Evolutionary conservation across 2,113 vertebrate species (phyloP), one percentile per base, ranked within the genome.

Genomic region (Sitta europaea): DNA sequence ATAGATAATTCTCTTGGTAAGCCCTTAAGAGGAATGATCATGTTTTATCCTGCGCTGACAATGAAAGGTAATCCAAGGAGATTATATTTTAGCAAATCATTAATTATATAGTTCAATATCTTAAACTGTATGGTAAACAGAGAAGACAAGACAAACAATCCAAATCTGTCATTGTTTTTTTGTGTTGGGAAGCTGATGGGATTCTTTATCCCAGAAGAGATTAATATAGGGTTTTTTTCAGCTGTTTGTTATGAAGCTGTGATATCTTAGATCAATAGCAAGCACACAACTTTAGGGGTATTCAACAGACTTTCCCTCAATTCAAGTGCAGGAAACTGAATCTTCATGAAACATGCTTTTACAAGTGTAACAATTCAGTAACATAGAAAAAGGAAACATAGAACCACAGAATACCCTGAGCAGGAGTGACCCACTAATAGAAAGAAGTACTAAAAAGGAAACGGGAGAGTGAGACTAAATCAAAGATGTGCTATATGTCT

Each of bases 31-130:
- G 80, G 47, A 82, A 92, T 73, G 78, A 76, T 58, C 72, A 71
- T 93, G 76, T 94, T 97, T 95, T 84, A 78, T 91, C 68, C 81
- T 91, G 55, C 78, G 86, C 40, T 86, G 94, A 95, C 65, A 97
- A 84, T 42, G 65, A 88, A 90, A 89, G 73, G 68, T 97, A 94
- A 95, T 95, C 80, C 73, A 87, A 57, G 55, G 59, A 76, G 85
- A 92, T 94, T 95, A 63, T 92, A 82, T 88, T 96, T 96, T 66
- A 96, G 61, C 54, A 73, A 92, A 89, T 73, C 79, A 95, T 97
- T 94, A 94, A 93, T 94, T 88, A 96, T 75, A 47, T 31, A 73
- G 48, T 82, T 92, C 85, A 96, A 78, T 88, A 91, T 68, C 57
- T 91, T 94, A 84, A 96, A 94, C 70, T 73, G 36, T 78, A 63